Conservation (phyloP, 92 coral and sea anemone species). For the Virgularia gustaviana region DNA sequence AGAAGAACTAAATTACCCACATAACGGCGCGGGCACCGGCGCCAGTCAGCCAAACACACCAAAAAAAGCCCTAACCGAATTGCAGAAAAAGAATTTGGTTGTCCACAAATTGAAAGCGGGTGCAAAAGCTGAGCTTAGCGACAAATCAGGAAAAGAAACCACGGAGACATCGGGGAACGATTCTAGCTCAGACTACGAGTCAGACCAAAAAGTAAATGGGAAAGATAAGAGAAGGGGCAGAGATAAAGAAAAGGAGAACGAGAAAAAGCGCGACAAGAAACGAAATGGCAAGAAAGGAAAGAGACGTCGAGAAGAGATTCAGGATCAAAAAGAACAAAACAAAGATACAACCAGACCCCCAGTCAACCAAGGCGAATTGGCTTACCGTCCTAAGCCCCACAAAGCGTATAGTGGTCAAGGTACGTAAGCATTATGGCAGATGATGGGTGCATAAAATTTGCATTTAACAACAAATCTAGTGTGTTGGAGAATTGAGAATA, state of each 20-base stretch:
- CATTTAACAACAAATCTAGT: too few species aligned
- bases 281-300: neutral
- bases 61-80: too few species aligned
- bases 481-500: too few species aligned
- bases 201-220: neutral
- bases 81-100: too few species aligned
- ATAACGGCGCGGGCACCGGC: too few species aligned
- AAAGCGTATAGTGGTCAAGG: too few species aligned
- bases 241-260: neutral
- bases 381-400: neutral
- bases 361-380: neutral
- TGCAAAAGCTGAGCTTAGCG: neutral
- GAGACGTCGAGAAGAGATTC: neutral
- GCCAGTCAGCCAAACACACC: too few species aligned
- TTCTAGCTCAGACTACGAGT: neutral
- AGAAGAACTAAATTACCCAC: too few species aligned
- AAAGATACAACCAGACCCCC: neutral
- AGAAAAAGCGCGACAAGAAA: neutral
- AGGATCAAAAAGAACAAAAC: neutral
- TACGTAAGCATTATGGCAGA: too few species aligned
- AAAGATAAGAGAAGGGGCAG: neutral
- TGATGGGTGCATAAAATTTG: too few species aligned
- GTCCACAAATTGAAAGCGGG: too few species aligned
- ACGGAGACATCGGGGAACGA: neutral
- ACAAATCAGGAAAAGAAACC: neutral